Conservation (phyloP, 2,113 vertebrate species). For the Boulengeromyrus knoepffleri region DNA sequence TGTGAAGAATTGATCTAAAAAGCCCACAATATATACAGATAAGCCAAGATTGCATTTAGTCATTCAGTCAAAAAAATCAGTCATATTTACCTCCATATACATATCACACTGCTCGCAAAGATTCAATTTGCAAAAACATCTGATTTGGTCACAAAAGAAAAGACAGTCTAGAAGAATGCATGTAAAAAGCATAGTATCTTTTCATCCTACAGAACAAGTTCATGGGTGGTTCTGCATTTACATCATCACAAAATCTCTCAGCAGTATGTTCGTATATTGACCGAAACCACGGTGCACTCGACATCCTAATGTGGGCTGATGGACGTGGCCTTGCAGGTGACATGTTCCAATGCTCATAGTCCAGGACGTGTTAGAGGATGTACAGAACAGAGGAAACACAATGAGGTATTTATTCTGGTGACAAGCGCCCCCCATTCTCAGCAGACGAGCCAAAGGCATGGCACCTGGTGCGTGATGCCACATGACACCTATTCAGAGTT, state of each 20-base stretch:
- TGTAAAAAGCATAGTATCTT: constrained; percentile 28
- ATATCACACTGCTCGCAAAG: constrained; percentile 59
- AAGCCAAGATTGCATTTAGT: constrained; percentile 55
- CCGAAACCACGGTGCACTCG: constrained; percentile 30
- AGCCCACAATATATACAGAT: constrained; percentile 69
- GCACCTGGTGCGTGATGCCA: constrained; percentile 20
- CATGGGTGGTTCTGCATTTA: constrained; percentile 39
- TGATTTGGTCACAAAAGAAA: constrained; percentile 69
- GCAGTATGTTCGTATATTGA: constrained; percentile 37
- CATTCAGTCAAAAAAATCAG: constrained; percentile 34
- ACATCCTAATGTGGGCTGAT: constrained; percentile 34
- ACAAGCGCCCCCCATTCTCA: constrained; percentile 26
- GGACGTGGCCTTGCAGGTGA: constrained; percentile 21
- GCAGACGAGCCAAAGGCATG: constrained; percentile 28
- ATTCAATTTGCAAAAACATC: constrained; percentile 56
- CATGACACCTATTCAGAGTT: constrained; percentile 22
- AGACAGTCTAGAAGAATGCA: constrained; percentile 55
- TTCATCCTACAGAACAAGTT: constrained; percentile 36
- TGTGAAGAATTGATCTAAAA: constrained; percentile 64
- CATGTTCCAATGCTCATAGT: constrained; percentile 34
- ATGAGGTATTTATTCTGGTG: constrained; percentile 57
- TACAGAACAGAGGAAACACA: constrained; percentile 35
- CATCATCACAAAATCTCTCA: constrained; percentile 33
- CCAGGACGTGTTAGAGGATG: constrained; percentile 28
- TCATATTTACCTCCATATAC: constrained; percentile 62